phyloP scores from a whole-genome alignment of 2,888 invertebrate genomes.

The Napeogenes sylphis region DNA sequence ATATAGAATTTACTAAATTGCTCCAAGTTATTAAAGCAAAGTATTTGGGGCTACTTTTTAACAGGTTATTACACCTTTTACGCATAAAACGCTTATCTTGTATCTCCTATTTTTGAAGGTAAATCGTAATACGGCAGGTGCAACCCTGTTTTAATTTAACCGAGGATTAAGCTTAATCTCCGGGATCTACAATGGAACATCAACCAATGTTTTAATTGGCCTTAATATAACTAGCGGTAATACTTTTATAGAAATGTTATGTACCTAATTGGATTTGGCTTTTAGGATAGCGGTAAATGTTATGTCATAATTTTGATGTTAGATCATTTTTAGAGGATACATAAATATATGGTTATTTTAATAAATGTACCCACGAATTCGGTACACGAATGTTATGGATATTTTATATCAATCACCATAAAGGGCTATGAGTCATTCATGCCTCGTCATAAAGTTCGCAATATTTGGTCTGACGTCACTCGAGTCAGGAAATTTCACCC shows the following conservation, averaged over 20 bases:
- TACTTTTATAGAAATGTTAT: too few species aligned
- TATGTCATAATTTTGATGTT: too few species aligned
- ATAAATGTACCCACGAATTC: too few species aligned
- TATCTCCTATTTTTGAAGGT: slow-evolving; percentile 16
- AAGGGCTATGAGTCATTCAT: slow-evolving; percentile 26
- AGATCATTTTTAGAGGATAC: too few species aligned
- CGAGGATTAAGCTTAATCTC: slow-evolving; percentile 3
- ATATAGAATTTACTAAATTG: too few species aligned
- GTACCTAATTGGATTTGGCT: too few species aligned
- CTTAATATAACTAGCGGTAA: neutral
- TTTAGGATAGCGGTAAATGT: too few species aligned
- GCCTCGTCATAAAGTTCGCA: slow-evolving; percentile 18
- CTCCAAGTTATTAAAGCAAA: too few species aligned
- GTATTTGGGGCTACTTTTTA: neutral
- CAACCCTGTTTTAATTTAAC: slow-evolving; percentile 9
- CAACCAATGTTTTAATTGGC: slow-evolving; percentile 5
- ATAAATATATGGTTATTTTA: too few species aligned
- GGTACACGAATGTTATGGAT: slow-evolving; percentile 8
- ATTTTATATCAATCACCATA: slow-evolving; percentile 26
- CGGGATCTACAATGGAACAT: neutral
- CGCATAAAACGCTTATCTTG: neutral
- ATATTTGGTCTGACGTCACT: slow-evolving; percentile 26
- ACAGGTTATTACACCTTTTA: neutral
- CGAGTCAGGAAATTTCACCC: slow-evolving; percentile 18
- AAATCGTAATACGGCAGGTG: slow-evolving; percentile 22